Evolutionary conservation across 2,113 vertebrate genomes (phyloP).

Genomic region (Thamnophis sirtalis): DNA sequence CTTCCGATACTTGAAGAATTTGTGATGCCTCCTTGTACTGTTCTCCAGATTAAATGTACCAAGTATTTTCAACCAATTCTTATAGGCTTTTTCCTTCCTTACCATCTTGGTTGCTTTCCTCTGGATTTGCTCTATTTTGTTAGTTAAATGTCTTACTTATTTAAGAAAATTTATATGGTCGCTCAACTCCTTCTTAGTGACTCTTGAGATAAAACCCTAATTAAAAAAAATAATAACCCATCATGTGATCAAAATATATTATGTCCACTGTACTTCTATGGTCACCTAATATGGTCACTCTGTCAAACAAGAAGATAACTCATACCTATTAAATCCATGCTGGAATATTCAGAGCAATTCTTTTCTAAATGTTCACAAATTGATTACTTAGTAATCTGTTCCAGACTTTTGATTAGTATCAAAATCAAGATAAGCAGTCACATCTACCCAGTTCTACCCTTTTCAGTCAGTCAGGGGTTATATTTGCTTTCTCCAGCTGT

Average conservation of each 20-base stretch:
- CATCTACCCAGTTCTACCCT: background rate
- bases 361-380: background rate
- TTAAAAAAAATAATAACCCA: background rate
- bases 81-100: background rate
- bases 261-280: background rate
- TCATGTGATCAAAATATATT: background rate
- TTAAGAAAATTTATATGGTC: background rate
- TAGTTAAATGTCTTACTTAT: background rate
- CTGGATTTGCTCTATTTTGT: background rate
- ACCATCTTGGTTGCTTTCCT: background rate
- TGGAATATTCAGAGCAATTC: background rate
- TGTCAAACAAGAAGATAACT: background rate
- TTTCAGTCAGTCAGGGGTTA: background rate
- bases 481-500: background rate
- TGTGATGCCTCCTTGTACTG: background rate
- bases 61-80: background rate
- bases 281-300: background rate
- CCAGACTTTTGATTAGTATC: background rate
- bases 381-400: background rate
- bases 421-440: background rate
- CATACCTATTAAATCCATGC: background rate
- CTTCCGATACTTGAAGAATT: background rate
- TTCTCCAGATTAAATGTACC: background rate
- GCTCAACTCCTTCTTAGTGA: background rate
- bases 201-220: background rate